Evolutionary conservation across 2,797 vertebrate species (phyloP), one percentile per base, ranked within the genome.

Genomic region (Percopsis omiscomaycus): DNA sequence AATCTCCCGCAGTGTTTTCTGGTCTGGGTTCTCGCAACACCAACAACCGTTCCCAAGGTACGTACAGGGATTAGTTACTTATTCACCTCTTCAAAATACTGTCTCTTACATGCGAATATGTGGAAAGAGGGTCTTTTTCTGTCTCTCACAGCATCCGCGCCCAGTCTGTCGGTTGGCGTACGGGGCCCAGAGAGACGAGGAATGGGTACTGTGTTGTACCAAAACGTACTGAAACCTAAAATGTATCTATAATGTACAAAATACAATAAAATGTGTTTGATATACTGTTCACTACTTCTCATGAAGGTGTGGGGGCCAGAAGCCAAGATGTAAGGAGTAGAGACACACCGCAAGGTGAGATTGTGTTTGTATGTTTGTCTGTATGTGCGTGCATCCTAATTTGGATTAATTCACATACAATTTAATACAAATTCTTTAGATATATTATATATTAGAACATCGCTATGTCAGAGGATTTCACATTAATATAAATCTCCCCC

Each of bases 1-100:
- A 48, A 42, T 71, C 42, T 65, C 4, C 55, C n/a, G 0, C 1
- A 93, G 93, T 93, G 68, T 93, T 94, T 77, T 88, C 90, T 29
- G 89, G 88, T 56, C 78, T 89, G 30, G 83, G 87, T 14, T 29
- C 84, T 14, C 90, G 83, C 68, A 81, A 51, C 54, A 10, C 87
- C 15, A 90, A 74, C 66, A 83, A 14, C 47, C 89, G 83, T 3
- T 30, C 77, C 0, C 52, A 74, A 69, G 86, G 91, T 93, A 55
- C 3, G 58, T 60, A 14, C 5, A 5, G 2, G 44, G 5, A 15
- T 49, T 71, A 30, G 1, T 3, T 54, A 1, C 30, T 52, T 9
- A 60, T 56, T 28, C 2, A 50, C 45, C 5, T 32, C 9, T 3
- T 11, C 55, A 57, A 4, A 11, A n/a, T 0, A 6, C 12, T 27